phyloP scores from a whole-genome alignment of 2,888 invertebrate species.

The Myopa tessellatipennis region DNA sequence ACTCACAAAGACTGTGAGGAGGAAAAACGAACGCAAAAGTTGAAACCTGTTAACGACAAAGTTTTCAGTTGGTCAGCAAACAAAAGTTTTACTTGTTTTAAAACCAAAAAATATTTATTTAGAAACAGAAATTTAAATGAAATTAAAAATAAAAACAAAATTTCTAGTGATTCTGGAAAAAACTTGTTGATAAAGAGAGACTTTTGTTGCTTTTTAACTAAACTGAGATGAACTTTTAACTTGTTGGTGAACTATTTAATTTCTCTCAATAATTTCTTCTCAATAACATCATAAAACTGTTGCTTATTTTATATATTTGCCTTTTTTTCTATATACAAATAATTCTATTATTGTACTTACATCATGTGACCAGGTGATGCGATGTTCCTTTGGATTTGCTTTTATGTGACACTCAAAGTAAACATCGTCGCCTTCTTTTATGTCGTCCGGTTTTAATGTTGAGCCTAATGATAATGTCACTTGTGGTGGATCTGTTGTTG shows the following conservation, averaged over 20 bases:
- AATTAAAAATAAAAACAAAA: too few relatives aligned
- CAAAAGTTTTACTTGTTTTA: too few relatives aligned
- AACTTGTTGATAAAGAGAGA: too few relatives aligned
- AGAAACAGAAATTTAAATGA: too few relatives aligned
- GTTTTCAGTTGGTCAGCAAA: neutral
- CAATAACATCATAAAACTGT: neutral
- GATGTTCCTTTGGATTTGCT: constrained; percentile 80
- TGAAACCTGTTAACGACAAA: neutral
- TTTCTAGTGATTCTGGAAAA: too few relatives aligned
- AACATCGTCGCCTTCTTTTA: constrained; percentile 84
- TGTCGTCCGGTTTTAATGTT: constrained; percentile 80
- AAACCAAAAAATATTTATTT: too few relatives aligned
- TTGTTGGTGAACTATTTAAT: neutral
- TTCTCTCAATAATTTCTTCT: neutral
- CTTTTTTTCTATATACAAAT: neutral
- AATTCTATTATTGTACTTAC: constrained; percentile 70
- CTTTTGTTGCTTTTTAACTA: too few relatives aligned
- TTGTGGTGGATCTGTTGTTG: constrained; percentile 76
- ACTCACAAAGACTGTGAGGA: neutral
- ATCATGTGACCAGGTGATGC: constrained; percentile 82
- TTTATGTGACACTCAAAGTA: constrained; percentile 84
- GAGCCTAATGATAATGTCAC: constrained; percentile 79
- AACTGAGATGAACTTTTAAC: too few relatives aligned
- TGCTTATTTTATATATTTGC: neutral
- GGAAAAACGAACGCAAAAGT: neutral